Evolutionary conservation across 2,888 invertebrate species (phyloP), one percentile per base, ranked within the genome.

Genomic region (Andrena hattorfiana): DNA sequence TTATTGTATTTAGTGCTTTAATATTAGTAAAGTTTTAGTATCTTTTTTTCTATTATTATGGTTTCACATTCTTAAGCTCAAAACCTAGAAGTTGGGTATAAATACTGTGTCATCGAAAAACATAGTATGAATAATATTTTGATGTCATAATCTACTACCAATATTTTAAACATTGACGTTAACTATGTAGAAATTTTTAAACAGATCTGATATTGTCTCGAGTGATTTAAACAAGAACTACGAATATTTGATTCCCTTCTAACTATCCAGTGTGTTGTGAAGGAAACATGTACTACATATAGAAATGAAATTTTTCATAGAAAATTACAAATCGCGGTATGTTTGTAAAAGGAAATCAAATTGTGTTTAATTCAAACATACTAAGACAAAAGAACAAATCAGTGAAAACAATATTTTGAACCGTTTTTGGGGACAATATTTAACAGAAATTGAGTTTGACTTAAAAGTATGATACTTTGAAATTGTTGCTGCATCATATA

Each of bases 301-400:
- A 16, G 35, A 51, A 51, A 78, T 28, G 30, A 76, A 78, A 63
- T 63, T 62, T 26, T 16, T 68, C 48, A 54, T 48, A 32, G 35
- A 54, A 42, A 77, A 78, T 32, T 23, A 67, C 23, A 30, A 35
- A 35, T 20, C 30, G 26, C 28, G 30, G 67, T 13, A 51, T 54
- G 54, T 54, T 30, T 23, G 67, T 42, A 42, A 68, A 67, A 51
- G 42, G 60, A 67, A 30, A 54, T 28, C 23, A 16, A 10, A 48
- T 30, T 30, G 48, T 28, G 30, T 20, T 26, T 16, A 66, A 28
- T 49, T 49, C 28, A 20, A 71, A 62, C 51, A 32, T n/a, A 51
- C 3, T 51, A 20, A 6, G 48, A 51, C 2, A n/a, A 28, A 67
- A 10, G n/a, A 51, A 67, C 30, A 49, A 67, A 30, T 30, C 6